Base-by-base conservation (phyloP, 2,888 invertebrate genomes). In the Dendrolimus pini region DNA sequence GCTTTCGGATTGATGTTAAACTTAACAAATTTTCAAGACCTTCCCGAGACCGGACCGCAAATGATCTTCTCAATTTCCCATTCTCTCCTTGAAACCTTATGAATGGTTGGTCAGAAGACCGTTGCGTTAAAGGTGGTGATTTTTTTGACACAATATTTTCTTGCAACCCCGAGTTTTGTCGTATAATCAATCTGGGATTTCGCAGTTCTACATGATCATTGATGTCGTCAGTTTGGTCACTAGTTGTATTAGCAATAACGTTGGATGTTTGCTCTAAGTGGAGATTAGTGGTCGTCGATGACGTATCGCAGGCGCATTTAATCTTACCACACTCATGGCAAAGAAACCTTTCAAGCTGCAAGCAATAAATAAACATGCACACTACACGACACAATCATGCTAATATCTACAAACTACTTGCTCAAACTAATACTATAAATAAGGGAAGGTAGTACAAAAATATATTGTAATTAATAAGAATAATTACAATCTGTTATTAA, bases 331-430 rank as follows among this genome's bases (percentile, higher is more conserved):
- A 94, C 77, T 93, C 92, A 85, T 92, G 92, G 92, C 94, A 94
- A 91, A 94, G 93, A 93, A 93, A 93, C 87, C 93, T 93, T 92
- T 93, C 93, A 92, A 94, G 93, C 94, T 94, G 93, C 77, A 93
- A 93, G 92, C 92, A 93, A 89, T 91, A 92, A 92, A 91, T 80
- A 78, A 47, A 83, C 92, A 92, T 92, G 91, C 91, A 84, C 70
- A 85, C 90, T 89, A 89, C 85, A 78, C 81, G 77, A 78, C 68
- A 72, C 80, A 76, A 79, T 75, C 87, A 85, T 87, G 88, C 89
- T 76, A 72, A 63, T 64, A 66, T 47, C 69, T 64, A 65, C 41
- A 30, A 30, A 30, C 30, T 30, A 30, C 30, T 30, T 30, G 30
- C 30, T 30, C 6, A 30, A 30, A 30, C 30, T 30, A 30, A 6